Conservation (phyloP, 2,888 invertebrate species). For the Torymus texanus region DNA sequence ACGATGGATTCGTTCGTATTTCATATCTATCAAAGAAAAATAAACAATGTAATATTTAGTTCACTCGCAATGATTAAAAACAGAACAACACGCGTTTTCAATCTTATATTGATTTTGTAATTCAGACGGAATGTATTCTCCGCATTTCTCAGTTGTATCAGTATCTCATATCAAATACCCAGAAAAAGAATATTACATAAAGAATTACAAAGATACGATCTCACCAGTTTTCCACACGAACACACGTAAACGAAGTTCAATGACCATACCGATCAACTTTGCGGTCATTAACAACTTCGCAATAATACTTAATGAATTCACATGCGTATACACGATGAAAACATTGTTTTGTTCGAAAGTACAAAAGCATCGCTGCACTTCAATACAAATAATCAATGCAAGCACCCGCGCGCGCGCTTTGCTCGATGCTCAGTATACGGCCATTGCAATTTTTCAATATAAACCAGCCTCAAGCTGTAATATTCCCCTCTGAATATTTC, state of each 20-base stretch:
- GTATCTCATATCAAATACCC: not conserved
- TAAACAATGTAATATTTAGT: not conserved
- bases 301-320: not conserved
- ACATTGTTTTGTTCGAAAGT: too few species aligned
- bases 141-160: not conserved
- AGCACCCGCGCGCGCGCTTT: too few species aligned
- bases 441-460: too few species aligned
- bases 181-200: not conserved
- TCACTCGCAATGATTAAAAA: too few species aligned
- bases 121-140: too few species aligned
- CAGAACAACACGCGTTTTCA: too few species aligned
- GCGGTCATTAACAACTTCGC: not conserved
- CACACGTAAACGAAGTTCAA: conserved; percentile 1
- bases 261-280: not conserved
- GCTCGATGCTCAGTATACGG: not conserved
- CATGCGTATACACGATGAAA: too few species aligned
- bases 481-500: too few species aligned
- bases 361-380: too few species aligned
- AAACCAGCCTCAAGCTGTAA: too few species aligned
- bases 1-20: conserved; percentile 84
- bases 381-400: too few species aligned
- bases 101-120: too few species aligned
- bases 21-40: conserved; percentile 79
- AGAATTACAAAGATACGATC: conserved; percentile 2
- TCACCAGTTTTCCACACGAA: not conserved